A percentile compares a stretch with the other conserved stretches of the same genome.
Evolutionary conservation across 2,888 invertebrate species (phyloP).

Genomic region (Drosophila monieri): DNA sequence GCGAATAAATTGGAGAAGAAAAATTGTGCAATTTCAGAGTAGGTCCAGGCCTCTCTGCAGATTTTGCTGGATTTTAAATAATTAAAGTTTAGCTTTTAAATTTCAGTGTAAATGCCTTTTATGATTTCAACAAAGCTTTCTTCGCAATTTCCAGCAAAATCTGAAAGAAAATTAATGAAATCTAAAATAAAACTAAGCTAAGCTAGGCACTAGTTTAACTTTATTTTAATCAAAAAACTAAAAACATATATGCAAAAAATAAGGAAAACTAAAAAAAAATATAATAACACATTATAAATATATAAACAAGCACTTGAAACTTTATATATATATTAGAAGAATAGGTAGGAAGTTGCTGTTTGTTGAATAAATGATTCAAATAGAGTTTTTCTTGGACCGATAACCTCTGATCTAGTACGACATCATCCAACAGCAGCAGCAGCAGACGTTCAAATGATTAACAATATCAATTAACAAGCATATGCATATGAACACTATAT

Average conservation of each 20-base stretch:
- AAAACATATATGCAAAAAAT: conserved; percentile 14
- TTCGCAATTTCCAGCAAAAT: neutral
- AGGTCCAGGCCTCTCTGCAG: neutral
- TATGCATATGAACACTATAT: conserved; percentile 40
- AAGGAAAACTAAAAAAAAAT: conserved; percentile 3
- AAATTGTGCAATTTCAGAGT: conserved; percentile 37
- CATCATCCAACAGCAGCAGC: neutral
- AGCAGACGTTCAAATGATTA: conserved; percentile 42
- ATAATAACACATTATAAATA: conserved; percentile 2
- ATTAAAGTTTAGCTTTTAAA: neutral
- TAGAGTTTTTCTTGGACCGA: conserved; percentile 1
- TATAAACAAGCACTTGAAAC: conserved; percentile 25
- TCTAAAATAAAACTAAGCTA: conserved; percentile 4
- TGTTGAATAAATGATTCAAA: conserved; percentile 8
- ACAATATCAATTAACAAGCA: conserved; percentile 47
- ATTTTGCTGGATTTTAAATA: conserved; percentile 8
- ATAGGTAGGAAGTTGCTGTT: conserved; percentile 20
- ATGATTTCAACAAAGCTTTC: neutral
- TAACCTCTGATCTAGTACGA: conserved; percentile 26
- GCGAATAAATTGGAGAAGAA: conserved; percentile 52
- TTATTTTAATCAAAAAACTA: conserved; percentile 21
- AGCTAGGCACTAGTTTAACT: conserved; percentile 1
- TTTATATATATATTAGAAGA: conserved; percentile 13
- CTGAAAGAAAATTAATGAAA: neutral
- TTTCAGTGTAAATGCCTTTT: conserved; percentile 1